Evolutionary conservation across 2,113 vertebrate species (phyloP).

Genomic region (Perca schrenkii): DNA sequence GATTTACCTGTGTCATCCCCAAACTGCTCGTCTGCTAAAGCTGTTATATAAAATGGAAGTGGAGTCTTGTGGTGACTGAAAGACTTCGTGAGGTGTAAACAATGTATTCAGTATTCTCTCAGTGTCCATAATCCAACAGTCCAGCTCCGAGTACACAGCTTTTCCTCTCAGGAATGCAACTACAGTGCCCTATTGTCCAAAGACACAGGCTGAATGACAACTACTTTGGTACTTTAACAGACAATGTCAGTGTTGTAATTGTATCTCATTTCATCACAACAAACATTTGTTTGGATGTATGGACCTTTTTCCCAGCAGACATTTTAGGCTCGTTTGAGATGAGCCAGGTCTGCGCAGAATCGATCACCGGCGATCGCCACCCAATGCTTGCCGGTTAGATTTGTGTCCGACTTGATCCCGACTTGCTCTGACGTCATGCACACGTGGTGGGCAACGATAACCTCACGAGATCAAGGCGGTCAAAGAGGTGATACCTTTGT

Average conservation of each 20-base stretch:
- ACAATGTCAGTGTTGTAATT: neutral
- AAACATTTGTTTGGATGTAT: neutral
- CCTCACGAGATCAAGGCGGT: too few species aligned
- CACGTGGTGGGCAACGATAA: too few species aligned
- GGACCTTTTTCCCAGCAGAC: too few species aligned
- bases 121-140: conserved; percentile 31
- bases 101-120: conserved; percentile 50
- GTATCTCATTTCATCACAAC: neutral
- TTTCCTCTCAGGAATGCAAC: conserved; percentile 60
- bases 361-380: too few species aligned
- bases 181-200: conserved; percentile 47
- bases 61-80: conserved; percentile 21
- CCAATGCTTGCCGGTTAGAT: too few species aligned
- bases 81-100: conserved; percentile 37
- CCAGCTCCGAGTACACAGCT: conserved; percentile 35
- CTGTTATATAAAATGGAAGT: conserved; percentile 15
- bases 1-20: conserved; percentile 21
- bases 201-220: conserved; percentile 50
- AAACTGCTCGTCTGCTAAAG: conserved; percentile 8
- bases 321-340: too few species aligned
- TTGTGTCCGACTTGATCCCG: too few species aligned
- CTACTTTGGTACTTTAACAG: neutral
- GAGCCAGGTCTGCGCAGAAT: too few species aligned
- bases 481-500: too few species aligned
- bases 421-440: too few species aligned